Conservation (phyloP, 2,888 invertebrate species). For the Gryllus longicercus region DNA sequence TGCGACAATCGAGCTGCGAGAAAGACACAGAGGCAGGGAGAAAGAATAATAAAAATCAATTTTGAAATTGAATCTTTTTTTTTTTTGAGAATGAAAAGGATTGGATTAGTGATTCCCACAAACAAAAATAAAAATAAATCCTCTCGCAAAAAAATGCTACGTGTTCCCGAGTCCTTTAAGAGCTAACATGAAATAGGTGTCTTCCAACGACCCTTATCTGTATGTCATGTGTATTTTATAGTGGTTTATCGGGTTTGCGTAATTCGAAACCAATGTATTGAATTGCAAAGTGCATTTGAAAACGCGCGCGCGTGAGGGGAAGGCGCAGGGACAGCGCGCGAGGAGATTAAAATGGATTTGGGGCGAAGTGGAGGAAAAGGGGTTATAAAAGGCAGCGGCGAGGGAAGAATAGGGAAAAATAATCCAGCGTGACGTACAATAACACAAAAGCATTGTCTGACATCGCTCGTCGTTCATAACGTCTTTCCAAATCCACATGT, state of each 20-base stretch:
- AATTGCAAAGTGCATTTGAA: slow-evolving; percentile 3
- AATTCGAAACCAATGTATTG: slow-evolving; percentile 11
- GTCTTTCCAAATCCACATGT: not conserved
- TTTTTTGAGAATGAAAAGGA: too few species aligned
- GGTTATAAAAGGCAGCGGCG: slow-evolving; percentile 2
- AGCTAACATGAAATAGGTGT: not conserved
- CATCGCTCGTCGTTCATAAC: not conserved
- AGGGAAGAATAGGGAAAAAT: not conserved
- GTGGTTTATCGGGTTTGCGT: not conserved
- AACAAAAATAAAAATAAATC: too few species aligned
- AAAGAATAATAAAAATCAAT: too few species aligned
- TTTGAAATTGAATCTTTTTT: too few species aligned
- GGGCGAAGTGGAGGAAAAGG: not conserved
- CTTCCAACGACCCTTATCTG: not conserved
- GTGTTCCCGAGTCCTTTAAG: not conserved
- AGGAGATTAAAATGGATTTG: not conserved
- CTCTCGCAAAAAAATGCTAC: too few species aligned
- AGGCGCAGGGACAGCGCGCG: not conserved
- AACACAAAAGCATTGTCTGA: not conserved
- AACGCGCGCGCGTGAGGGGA: not conserved
- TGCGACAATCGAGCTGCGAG: too few species aligned
- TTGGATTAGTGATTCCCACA: too few species aligned
- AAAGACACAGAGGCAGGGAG: too few species aligned
- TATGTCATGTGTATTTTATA: not conserved
- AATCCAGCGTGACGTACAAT: slow-evolving; percentile 3